Base-by-base conservation (phyloP, 37 sponge, comb jelly and placozoan genomes). In the Chondrilla cf. caribensis region DNA sequence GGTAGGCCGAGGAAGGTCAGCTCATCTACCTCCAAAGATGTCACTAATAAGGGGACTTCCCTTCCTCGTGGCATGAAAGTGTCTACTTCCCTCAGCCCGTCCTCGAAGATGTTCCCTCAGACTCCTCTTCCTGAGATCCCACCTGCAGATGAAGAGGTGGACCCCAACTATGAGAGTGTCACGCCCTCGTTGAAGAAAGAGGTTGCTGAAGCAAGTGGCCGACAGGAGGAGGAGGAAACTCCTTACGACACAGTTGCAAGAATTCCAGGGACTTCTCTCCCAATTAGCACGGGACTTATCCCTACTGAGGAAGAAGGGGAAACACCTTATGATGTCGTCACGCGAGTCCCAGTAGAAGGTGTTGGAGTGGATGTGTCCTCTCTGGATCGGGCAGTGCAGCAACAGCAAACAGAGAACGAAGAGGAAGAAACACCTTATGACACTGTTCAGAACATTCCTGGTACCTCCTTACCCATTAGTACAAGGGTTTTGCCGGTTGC, bases 361-460 rank as follows among this genome's bases (percentile, higher is more conserved):
- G 2, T 73, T 15, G 76, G 11, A 17, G 76, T 73, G 11, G 24
- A 43, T 39, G 76, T 73, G 18, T 31, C 38, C 2, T 0, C 44
- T 73, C 31, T 39, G 1, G 44, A 2, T 11, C 17, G 17, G 17
- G 8, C 2, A 1, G 44, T 24, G 25, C 31, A n/a, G 21, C 41
- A 38, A 73, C 7, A n/a, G 17, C 41, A 38, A 21, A n/a, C 21
- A 4, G 70, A 6, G 70, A 28, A 68, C 2, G 79, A 59, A 5
- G 85, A 84, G 24, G 47, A 60, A 33, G 92, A 91, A n/a, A 88
- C 92, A 39, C 70, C 58, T 0, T 91, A 91, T 62, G 92, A 91
- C 47, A 87, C 88, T 2, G 92, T 91, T n/a, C 7, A 4, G 21
- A 31, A 57, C 29, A 32, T 73, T 7, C 77, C 42, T 0, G 59